A percentile compares a stretch with the other conserved stretches of the same genome.
Evolutionary conservation across 2,797 vertebrate genomes (phyloP).

Genomic region (Tympanoctomys barrerae): DNA sequence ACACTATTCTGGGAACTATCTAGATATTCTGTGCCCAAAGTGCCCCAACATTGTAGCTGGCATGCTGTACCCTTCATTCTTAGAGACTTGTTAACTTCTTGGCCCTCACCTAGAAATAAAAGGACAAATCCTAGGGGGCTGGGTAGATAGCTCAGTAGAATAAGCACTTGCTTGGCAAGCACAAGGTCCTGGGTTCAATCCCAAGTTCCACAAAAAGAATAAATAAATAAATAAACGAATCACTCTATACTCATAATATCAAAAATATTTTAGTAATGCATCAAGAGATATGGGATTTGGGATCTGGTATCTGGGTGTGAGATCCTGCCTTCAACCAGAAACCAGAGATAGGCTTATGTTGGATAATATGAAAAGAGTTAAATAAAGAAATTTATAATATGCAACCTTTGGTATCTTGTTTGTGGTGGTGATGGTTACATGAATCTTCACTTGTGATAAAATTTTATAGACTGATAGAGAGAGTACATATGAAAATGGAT

Average conservation of each 20-base stretch:
- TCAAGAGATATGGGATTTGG: not conserved
- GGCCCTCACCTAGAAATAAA: slow-evolving; percentile 46
- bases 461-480: not conserved
- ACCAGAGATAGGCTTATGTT: slow-evolving; percentile 38
- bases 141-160: too few species aligned
- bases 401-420: slow-evolving; percentile 27
- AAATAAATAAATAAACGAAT: slow-evolving; percentile 35
- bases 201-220: too few species aligned
- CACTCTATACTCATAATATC: not conserved
- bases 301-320: too few species aligned
- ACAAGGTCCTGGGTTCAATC: too few species aligned
- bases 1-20: not conserved
- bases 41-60: not conserved
- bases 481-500: slow-evolving; percentile 8
- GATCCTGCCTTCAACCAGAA: not conserved
- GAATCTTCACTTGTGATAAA: not conserved
- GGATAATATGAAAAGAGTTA: slow-evolving; percentile 53
- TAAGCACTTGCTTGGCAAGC: too few species aligned
- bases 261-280: slow-evolving; percentile 30
- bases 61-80: not conserved
- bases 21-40: slow-evolving; percentile 29
- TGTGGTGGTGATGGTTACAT: not conserved
- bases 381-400: slow-evolving; percentile 42
- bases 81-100: slow-evolving; percentile 42
- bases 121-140: not conserved